These are phyloP conservation scores for Ennomos erosarius DNA, from an alignment of 2,888 invertebrate species.

Conservation along the genomic window DNA sequence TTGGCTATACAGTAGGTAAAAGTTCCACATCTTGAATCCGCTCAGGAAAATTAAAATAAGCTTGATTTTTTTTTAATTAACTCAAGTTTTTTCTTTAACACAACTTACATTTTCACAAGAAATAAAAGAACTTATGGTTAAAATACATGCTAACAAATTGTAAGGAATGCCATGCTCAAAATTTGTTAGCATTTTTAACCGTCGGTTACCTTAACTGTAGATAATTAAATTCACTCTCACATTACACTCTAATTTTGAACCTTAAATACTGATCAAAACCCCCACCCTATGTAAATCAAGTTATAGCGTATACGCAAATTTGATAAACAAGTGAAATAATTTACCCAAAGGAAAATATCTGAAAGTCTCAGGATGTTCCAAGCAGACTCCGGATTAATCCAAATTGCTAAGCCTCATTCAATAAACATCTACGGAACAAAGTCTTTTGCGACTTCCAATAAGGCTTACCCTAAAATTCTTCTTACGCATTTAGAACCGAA, in stretches of 20 bases:
- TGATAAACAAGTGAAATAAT: too few species aligned
- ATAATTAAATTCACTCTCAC: too few species aligned
- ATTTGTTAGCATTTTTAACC: too few species aligned
- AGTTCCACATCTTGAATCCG: constrained; percentile 9
- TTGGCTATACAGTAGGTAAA: too few species aligned
- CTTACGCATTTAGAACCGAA: constrained; percentile 17
- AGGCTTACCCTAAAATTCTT: constrained; percentile 17
- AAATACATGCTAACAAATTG: too few species aligned
- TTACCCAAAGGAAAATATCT: neutral
- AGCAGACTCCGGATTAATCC: constrained; percentile 13
- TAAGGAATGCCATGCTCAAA: too few species aligned
- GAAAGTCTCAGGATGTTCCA: constrained; percentile 1
- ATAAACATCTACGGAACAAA: constrained; percentile 17
- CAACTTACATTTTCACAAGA: too few species aligned
- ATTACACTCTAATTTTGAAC: too few species aligned
- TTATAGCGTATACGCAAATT: neutral
- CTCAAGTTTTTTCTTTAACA: neutral
- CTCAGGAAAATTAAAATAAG: constrained; percentile 32
- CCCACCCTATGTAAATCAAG: too few species aligned
- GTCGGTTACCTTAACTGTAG: too few species aligned
- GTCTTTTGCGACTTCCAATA: constrained; percentile 19
- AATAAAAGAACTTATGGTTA: too few species aligned
- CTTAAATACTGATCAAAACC: too few species aligned
- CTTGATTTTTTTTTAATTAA: constrained; percentile 16
- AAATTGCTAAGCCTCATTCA: constrained; percentile 21